Base-by-base conservation (phyloP, 2,797 vertebrate genomes). In the Mus caroli region DNA sequence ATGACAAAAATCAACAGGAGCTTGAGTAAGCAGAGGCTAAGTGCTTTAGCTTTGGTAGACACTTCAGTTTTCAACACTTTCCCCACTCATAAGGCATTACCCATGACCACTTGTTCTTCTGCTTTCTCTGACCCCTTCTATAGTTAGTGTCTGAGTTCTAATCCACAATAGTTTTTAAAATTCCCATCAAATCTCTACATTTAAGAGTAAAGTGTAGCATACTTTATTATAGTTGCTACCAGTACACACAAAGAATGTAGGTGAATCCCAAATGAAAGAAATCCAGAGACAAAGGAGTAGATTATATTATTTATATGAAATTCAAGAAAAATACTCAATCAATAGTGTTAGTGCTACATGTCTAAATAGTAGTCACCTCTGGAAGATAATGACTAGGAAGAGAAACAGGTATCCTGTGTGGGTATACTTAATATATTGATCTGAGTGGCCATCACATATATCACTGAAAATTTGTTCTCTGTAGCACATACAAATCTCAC, bases 201-300 rank as follows among this genome's bases (percentile, higher is more conserved):
- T 87, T 43, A 91, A 46, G 86, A 26, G n/a, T 91, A 56, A 46
- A 71, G 19, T 73, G 52, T 71, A 83, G 13, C 82, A 64, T 89
- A 43, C 77, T 58, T 62, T 78, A 76, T 15, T 75, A 5, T 60
- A 80, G 40, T 64, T 92, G 28, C n/a, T 90, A 43, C n/a, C 22
- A 14, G 76, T 69, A 52, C 17, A 73, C 37, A 40, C 3, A 76
- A 90, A 90, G 37, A 64, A 28, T 37, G n/a, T 60, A 15, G 14
- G 52, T 90, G 20, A 31, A 87, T 46, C 40, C 69, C 71, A 69
- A 84, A 15, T 93, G 82, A 83, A 83, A 93, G 43, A 14, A 77
- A 95, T 43, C 24, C 71, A 91, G 46, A 88, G 62, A 54, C 43
- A 87, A 87, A 75, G 73, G 12, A 82, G 10, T 60, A 75, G 89